A percentile compares a stretch with the other conserved stretches of the same genome.
These are phyloP conservation scores for Plestiodon gilberti DNA, from an alignment of 2,113 vertebrate species.

Conservation along the genomic window DNA sequence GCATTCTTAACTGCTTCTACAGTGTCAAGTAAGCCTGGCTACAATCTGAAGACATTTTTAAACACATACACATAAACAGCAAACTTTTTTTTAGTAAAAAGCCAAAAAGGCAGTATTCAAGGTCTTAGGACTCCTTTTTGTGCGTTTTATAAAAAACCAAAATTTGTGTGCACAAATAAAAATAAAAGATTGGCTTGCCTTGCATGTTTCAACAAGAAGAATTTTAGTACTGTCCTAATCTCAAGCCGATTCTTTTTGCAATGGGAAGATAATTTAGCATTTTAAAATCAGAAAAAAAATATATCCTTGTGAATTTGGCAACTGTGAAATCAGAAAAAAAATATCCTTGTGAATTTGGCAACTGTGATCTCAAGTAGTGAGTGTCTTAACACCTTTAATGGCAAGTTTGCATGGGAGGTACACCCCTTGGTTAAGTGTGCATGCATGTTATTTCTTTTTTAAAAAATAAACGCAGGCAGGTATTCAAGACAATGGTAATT, in stretches of 20 bases:
- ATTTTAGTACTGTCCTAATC: not conserved
- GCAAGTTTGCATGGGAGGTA: rapidly evolving
- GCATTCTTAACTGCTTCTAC: slow-evolving; percentile 30
- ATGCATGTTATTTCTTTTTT: slow-evolving; percentile 47
- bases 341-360: slow-evolving; percentile 33
- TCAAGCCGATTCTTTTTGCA: slow-evolving; percentile 27
- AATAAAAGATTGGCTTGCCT: not conserved
- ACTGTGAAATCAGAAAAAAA: not conserved
- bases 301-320: slow-evolving; percentile 34
- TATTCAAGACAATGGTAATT: slow-evolving; percentile 52
- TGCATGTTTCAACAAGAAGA: slow-evolving; percentile 14
- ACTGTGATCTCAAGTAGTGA: slow-evolving; percentile 38
- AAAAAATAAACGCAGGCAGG: slow-evolving; percentile 36
- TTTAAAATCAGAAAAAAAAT: not conserved
- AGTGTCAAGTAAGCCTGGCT: slow-evolving; percentile 20
- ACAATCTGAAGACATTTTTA: slow-evolving; percentile 30
- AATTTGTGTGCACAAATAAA: slow-evolving; percentile 34
- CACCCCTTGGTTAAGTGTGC: not conserved
- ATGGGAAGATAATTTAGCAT: slow-evolving; percentile 40
- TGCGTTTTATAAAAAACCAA: slow-evolving; percentile 3
- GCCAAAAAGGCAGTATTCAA: slow-evolving; percentile 20
- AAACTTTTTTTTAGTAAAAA: slow-evolving; percentile 39
- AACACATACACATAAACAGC: slow-evolving; percentile 37
- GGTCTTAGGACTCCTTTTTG: slow-evolving; percentile 20
- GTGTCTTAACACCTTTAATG: slow-evolving; percentile 22